Conservation (phyloP, 2,113 vertebrate species). For the Oryctolagus cuniculus region mOryCun1.1 NC_091432.1:214320501-214321000, state of each 20-base stretch:
- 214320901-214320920: not conserved
- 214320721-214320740: not conserved
- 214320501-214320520: not conserved
- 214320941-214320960: not conserved
- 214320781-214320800: not conserved
- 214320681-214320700: not conserved
- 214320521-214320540: not conserved
- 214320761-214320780: not conserved
- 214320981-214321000: not conserved
- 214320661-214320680: not conserved
- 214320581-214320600: not conserved
- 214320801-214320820: not conserved
- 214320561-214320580: not conserved
- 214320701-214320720: not conserved
- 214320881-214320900: not conserved
- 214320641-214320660: not conserved
- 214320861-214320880: not conserved
- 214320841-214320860: not conserved
- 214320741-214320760: not conserved
- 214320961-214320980: not conserved
- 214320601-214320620: not conserved
- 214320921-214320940: not conserved
- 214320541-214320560: not conserved
- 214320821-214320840: constrained; percentile 7
- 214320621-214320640: not conserved